Conservation (phyloP, 2,797 vertebrate genomes). For the Syndactyla subalaris region DNA sequence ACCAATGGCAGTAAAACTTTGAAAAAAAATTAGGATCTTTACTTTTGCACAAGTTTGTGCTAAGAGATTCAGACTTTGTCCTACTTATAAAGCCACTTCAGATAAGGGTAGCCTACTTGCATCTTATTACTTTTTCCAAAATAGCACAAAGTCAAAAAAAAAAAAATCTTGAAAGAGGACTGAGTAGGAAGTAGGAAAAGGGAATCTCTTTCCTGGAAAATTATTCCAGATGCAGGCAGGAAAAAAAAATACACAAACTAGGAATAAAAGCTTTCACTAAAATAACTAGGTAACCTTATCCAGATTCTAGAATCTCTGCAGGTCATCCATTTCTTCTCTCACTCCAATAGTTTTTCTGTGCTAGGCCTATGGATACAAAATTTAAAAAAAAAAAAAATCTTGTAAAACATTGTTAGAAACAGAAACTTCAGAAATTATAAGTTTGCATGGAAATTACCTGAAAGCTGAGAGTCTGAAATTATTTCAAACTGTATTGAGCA, state of each 20-base stretch:
- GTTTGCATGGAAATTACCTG: background rate
- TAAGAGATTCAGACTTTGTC: conserved; percentile 53
- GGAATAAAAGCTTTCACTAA: background rate
- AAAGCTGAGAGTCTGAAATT: background rate
- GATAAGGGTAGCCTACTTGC: conserved; percentile 66
- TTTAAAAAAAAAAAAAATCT: background rate
- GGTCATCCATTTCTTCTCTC: background rate
- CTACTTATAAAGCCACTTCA: conserved; percentile 59
- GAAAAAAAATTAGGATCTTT: background rate
- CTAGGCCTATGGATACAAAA: background rate
- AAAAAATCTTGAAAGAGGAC: background rate
- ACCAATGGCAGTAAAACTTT: background rate
- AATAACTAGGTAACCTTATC: background rate
- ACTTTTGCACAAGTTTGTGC: conserved; percentile 35
- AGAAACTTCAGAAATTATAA: background rate
- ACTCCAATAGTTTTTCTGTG: background rate
- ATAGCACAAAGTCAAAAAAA: conserved; percentile 14
- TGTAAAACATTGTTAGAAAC: background rate
- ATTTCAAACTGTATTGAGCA: background rate
- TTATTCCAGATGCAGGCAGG: background rate
- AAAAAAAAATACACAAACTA: background rate
- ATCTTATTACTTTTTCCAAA: conserved; percentile 65
- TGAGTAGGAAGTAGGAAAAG: background rate
- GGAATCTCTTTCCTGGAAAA: conserved; percentile 43
- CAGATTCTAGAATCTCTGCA: background rate